These are phyloP conservation scores for Caranx ignobilis DNA, from an alignment of 2,113 vertebrate species.

Conservation along the genomic window DNA sequence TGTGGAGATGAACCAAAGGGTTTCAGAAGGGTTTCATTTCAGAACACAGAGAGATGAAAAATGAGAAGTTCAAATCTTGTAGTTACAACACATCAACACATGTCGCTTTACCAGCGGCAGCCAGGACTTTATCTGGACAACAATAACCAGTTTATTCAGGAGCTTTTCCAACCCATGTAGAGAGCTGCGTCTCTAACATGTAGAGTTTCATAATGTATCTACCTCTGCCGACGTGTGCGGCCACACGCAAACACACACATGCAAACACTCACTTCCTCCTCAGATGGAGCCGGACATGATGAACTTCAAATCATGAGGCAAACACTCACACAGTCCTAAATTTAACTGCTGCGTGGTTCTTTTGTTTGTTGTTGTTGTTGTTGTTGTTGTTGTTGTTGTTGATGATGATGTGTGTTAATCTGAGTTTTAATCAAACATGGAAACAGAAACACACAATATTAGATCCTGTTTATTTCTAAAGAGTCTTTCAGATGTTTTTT, in stretches of 20 bases:
- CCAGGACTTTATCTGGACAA: neutral
- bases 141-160: neutral
- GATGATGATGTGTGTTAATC: too few relatives aligned
- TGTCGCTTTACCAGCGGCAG: neutral
- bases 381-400: too few relatives aligned
- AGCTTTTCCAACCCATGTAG: neutral
- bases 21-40: neutral
- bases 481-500: neutral
- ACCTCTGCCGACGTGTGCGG: neutral
- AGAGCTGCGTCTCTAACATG: neutral
- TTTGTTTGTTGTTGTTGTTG: too few relatives aligned
- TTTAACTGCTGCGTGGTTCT: conserved; percentile 11
- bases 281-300: conserved; percentile 4
- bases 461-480: neutral
- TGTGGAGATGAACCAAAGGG: neutral
- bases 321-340: conserved; percentile 2
- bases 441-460: neutral
- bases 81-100: neutral
- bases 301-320: conserved; percentile 25
- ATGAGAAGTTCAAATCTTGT: neutral
- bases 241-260: neutral
- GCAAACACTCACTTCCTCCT: conserved; percentile 45
- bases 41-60: neutral
- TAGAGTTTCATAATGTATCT: neutral
- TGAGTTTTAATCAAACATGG: too few relatives aligned